Conservation (phyloP, 1,140 invertebrate genomes). For the Apis mellifera region Amel_HAv3.1 CM009935.2:4747501-4748000, state of each 20-base stretch:
- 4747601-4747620: constrained; percentile 19
- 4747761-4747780: constrained; percentile 19
- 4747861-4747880: constrained; percentile 49
- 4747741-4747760: constrained; percentile 21
- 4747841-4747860: constrained; percentile 45
- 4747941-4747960: constrained; percentile 54
- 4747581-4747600: neutral
- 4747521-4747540: neutral
- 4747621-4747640: constrained; percentile 25
- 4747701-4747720: constrained; percentile 31
- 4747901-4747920: constrained; percentile 48
- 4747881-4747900: constrained; percentile 41
- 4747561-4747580: constrained; percentile 12
- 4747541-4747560: constrained; percentile 2
- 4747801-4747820: constrained; percentile 50
- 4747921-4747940: constrained; percentile 44
- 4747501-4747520: constrained; percentile 8
- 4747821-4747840: constrained; percentile 47
- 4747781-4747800: constrained; percentile 29
- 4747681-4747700: constrained; percentile 14
- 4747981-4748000: constrained; percentile 51
- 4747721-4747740: constrained; percentile 44
- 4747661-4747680: constrained; percentile 23
- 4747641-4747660: constrained; percentile 25
- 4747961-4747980: constrained; percentile 33